Evolutionary conservation across 1,140 invertebrate genomes (phyloP), one percentile per base, ranked within the genome.

Genomic region (Microvelia longipes): DNA sequence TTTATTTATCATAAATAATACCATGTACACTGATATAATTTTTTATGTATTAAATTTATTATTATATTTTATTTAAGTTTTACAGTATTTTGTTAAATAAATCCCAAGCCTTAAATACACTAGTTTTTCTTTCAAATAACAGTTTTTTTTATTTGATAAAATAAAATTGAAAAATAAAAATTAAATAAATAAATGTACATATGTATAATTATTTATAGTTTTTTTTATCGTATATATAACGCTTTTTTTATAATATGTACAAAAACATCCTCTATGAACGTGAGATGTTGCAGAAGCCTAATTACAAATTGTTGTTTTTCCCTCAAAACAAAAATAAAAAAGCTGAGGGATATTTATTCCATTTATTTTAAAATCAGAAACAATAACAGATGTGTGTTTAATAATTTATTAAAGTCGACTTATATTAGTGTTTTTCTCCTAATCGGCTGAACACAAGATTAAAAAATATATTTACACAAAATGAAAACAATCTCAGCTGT

Each of bases 1-100:
- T n/a, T n/a, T n/a, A n/a, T n/a, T n/a, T n/a, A n/a, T 50, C 35
- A 50, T 50, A 5, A 50, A 50, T 50, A 50, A 70, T 70, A 70
- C 69, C 65, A 28, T 70, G 69, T 67, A 70, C 69, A 70, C 69
- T 63, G 69, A 70, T 70, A 66, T 66, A 67, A 30, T 66, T 27
- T 50, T 67, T 65, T 15, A 50, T 50, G 35, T 11, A 50, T 50
- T 50, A 50, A 50, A 50, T 50, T 5, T 50, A 50, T 19, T 5
- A 11, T 50, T 50, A 11, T 50, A 11, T 50, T 50, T 50, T 50
- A 5, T 50, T 50, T 50, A 19, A n/a, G n/a, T n/a, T 50, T 50
- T 50, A 50, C 35, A 50, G 5, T 50, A 11, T 50, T 11, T 19
- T 11, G 19, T 50, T 50, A 64, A 64, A 5, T 15, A 26, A 24